Evolutionary conservation across 2,113 vertebrate species (phyloP).

Genomic region (Epinephelus cyanopodus): DNA sequence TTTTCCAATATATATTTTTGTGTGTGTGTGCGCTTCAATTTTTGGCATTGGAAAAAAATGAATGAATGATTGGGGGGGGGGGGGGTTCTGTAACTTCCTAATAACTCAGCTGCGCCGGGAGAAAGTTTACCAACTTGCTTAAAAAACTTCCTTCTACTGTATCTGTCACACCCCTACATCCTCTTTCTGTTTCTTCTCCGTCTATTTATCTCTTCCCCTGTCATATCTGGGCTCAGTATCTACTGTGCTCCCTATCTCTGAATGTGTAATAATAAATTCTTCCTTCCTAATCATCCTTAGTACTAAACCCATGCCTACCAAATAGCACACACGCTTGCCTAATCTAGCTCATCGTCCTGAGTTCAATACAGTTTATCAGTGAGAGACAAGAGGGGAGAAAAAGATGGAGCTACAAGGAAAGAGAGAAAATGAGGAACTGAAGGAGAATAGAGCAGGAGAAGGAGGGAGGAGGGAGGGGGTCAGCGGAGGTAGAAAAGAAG

Average conservation of each 20-base stretch:
- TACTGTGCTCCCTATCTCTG: not conserved
- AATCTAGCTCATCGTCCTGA: slow-evolving; percentile 51
- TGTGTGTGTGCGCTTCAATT: slow-evolving; percentile 53
- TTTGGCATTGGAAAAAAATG: slow-evolving; percentile 24
- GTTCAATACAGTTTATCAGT: slow-evolving; percentile 50
- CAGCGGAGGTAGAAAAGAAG: slow-evolving; percentile 72
- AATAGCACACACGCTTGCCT: not conserved
- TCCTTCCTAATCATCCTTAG: slow-evolving; percentile 6
- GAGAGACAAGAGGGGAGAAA: slow-evolving; percentile 30
- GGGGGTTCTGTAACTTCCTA: slow-evolving; percentile 67
- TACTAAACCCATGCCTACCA: slow-evolving; percentile 31
- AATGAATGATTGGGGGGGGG: not conserved
- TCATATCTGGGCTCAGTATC: slow-evolving; percentile 5
- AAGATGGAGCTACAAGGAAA: slow-evolving; percentile 23
- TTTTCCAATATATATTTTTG: slow-evolving; percentile 46
- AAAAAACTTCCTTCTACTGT: slow-evolving; percentile 23
- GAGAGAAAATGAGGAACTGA: slow-evolving; percentile 38
- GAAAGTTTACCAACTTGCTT: slow-evolving; percentile 55
- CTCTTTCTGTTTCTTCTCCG: slow-evolving; percentile 15
- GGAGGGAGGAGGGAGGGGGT: slow-evolving; percentile 60
- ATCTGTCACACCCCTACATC: slow-evolving; percentile 20
- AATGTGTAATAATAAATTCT: slow-evolving; percentile 35
- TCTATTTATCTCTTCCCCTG: slow-evolving; percentile 24
- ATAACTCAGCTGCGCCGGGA: slow-evolving; percentile 51
- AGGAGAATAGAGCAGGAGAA: slow-evolving; percentile 54